phyloP scores from a whole-genome alignment of 2,888 invertebrate species.

The Drosophila subquinaria region DNA sequence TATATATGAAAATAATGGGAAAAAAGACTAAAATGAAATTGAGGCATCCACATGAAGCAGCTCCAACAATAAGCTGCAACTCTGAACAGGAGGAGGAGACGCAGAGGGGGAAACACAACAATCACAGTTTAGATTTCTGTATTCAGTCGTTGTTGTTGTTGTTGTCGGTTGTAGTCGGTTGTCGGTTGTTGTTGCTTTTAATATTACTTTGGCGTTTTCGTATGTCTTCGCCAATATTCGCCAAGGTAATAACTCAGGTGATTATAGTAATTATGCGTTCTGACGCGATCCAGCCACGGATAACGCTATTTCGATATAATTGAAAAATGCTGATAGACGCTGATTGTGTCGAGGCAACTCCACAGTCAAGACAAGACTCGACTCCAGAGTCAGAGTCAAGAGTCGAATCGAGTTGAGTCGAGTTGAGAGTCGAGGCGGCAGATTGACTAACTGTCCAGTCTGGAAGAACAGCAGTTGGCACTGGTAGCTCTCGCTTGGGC shows the following conservation, averaged over 20 bases:
- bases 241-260: slow-evolving; percentile 86
- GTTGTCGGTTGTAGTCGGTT: not conserved
- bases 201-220: slow-evolving; percentile 61
- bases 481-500: slow-evolving; percentile 8
- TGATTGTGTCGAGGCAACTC: slow-evolving; percentile 81
- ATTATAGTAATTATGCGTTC: slow-evolving; percentile 86
- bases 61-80: slow-evolving; percentile 1
- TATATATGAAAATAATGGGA: slow-evolving; percentile 75
- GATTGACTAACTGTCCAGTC: slow-evolving; percentile 47
- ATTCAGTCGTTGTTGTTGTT: slow-evolving; percentile 32
- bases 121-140: slow-evolving; percentile 79
- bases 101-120: slow-evolving; percentile 43
- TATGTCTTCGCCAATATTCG: slow-evolving; percentile 82
- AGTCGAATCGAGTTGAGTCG: not conserved
- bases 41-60: slow-evolving; percentile 48
- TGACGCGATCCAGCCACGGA: slow-evolving; percentile 85
- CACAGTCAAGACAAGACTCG: slow-evolving; percentile 2
- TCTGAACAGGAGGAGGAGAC: not conserved
- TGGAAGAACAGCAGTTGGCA: slow-evolving; percentile 7
- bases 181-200: slow-evolving; percentile 55
- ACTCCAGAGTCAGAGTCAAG: not conserved
- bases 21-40: slow-evolving; percentile 76
- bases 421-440: slow-evolving; percentile 10
- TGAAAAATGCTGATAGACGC: slow-evolving; percentile 86
- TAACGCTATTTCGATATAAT: slow-evolving; percentile 86